Conservation (phyloP, 2,797 vertebrate species). For the Arctocebus calabarensis region DNA sequence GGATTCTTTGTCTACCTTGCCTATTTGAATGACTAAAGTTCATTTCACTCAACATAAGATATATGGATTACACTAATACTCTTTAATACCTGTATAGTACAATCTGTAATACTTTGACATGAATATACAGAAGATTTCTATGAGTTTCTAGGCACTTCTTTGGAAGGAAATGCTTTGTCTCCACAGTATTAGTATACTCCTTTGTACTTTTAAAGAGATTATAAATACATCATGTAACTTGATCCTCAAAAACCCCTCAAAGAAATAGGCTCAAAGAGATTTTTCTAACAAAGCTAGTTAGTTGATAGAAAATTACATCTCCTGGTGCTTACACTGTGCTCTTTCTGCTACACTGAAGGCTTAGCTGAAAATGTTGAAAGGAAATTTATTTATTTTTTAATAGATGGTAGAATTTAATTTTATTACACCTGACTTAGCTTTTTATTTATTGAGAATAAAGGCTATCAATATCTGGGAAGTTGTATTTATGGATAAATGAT, state of each 20-base stretch:
- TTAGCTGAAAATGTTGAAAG: background rate
- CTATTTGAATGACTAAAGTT: background rate
- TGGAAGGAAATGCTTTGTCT: conserved; percentile 7
- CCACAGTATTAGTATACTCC: background rate
- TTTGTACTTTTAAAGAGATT: conserved; percentile 67
- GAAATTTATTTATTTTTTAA: background rate
- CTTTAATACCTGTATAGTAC: background rate
- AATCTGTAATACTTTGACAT: conserved; percentile 1
- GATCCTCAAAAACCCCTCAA: conserved; percentile 65
- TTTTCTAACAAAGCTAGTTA: conserved; percentile 68
- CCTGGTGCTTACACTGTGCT: background rate
- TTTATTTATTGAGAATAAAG: too few species aligned
- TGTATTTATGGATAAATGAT: too few species aligned
- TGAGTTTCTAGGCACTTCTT: conserved; percentile 36
- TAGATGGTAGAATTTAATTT: too few species aligned
- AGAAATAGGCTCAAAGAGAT: conserved; percentile 68
- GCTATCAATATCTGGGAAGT: too few species aligned
- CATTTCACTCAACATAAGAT: background rate
- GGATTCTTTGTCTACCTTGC: background rate
- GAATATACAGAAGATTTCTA: background rate
- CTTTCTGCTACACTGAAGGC: background rate
- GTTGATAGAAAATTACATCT: conserved; percentile 42
- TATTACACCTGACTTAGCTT: too few species aligned
- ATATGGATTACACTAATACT: background rate
- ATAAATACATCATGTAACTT: conserved; percentile 62